Base-by-base conservation (phyloP, 2,888 invertebrate genomes). In the Drosophila anomelani region DNA sequence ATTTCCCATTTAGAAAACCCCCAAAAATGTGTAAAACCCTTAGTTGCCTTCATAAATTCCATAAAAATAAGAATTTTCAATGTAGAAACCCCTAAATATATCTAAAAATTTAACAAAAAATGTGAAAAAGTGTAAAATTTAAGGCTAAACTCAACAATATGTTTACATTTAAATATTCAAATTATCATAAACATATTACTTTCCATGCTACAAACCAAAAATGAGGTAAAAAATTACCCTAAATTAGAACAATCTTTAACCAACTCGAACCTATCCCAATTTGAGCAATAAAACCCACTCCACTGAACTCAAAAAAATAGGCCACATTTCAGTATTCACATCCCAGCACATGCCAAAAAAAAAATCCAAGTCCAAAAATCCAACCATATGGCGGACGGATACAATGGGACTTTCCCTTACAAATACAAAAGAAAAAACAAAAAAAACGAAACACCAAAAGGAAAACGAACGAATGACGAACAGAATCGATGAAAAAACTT, bases 321-420 rank as follows among this genome's bases (percentile, higher is more conserved):
- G 56, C 36, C 69, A 29, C 20, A 68, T 55, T 55, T 55, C 39
- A 36, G 55, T 49, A 55, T 56, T 68, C 67, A 68, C 41, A 29
- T 36, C 44, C 44, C 23, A 53, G 53, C 49, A 29, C 49, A 61
- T 56, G 41, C 62, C 54, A 60, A 60, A 60, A 57, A 60, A 60
- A 60, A 57, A 58, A 60, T 60, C 41, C 23, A 38, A 55, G 15
- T 34, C 51, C 15, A 36, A 39, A 36, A 39, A 67, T 34, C 32
- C 66, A 44, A 73, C 55, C 71, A 73, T 73, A 71, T 71, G 71
- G 73, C 73, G 55, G 49, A n/a, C 32, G 47, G 17, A 34, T 39
- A 66, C 67, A 69, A 68, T 68, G 67, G 67, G 72, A 75, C 72
- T 73, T 73, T 73, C 72, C 72, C 75, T 44, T 20, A 54, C 44